A percentile compares a stretch with the other conserved stretches of the same genome.
phyloP scores from a whole-genome alignment of 1,140 invertebrate species.

The Drosophila chauvacae region DNA sequence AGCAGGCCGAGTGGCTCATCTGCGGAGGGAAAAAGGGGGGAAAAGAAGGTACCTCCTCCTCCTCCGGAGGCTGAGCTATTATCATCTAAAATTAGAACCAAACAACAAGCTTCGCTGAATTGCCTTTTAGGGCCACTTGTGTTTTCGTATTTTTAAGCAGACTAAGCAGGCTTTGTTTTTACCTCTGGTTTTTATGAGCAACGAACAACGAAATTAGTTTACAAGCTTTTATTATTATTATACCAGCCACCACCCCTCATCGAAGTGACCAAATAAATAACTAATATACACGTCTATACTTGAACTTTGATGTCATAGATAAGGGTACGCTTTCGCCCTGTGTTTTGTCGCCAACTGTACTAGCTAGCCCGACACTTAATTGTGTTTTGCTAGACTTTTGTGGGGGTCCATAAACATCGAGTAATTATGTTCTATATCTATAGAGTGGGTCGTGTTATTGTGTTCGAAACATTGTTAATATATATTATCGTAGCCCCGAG shows the following conservation, averaged over 20 bases:
- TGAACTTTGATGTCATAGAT: constrained; percentile 73
- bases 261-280: constrained; percentile 38
- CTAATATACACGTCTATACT: constrained; percentile 37
- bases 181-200: not conserved
- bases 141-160: constrained; percentile 13
- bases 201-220: constrained; percentile 26
- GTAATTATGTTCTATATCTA: constrained; percentile 55
- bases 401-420: constrained; percentile 37
- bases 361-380: constrained; percentile 29
- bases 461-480: constrained; percentile 16
- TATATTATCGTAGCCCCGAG: constrained; percentile 10
- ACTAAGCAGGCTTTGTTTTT: constrained; percentile 6
- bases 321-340: constrained; percentile 50
- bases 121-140: constrained; percentile 18
- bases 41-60: not conserved
- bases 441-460: constrained; percentile 23
- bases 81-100: constrained; percentile 58
- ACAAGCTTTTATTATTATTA: constrained; percentile 46
- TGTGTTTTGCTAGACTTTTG: constrained; percentile 24
- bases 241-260: constrained; percentile 8
- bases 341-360: constrained; percentile 72
- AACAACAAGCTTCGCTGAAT: constrained; percentile 17
- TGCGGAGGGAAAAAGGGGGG: not conserved
- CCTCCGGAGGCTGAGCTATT: constrained; percentile 44
- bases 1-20: constrained; percentile 46